A percentile compares a stretch with the other conserved stretches of the same genome.
Conservation (phyloP, 2,797 vertebrate genomes). For the Cercopithecus neglectus region DNA sequence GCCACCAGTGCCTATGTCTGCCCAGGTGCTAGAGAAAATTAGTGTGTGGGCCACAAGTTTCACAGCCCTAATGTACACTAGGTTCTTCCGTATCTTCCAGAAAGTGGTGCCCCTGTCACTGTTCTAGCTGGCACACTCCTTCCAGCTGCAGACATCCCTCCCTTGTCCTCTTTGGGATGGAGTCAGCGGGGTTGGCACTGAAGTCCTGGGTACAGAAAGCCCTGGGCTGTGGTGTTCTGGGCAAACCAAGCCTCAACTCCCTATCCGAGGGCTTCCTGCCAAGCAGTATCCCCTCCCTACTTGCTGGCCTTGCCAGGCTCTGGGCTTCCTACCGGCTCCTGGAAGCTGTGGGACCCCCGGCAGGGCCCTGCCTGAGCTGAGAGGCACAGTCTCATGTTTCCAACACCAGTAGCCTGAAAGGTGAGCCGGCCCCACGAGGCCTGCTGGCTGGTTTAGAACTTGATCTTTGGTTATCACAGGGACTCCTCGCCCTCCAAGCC, state of each 20-base stretch:
- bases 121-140: neutral
- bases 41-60: neutral
- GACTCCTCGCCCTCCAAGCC: neutral
- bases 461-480: constrained; percentile 53
- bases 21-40: neutral
- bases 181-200: neutral
- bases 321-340: neutral
- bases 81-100: neutral
- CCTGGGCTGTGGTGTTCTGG: fast-evolving
- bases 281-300: neutral
- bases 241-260: neutral
- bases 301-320: neutral
- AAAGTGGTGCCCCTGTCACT: neutral
- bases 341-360: neutral
- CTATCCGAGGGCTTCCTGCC: neutral
- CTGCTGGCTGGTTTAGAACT: constrained; percentile 35
- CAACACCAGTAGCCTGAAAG: constrained; percentile 50
- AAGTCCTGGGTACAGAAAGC: too few species aligned
- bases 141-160: neutral
- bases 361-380: neutral
- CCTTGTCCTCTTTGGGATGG: neutral
- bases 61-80: fast-evolving
- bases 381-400: constrained; percentile 40
- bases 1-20: neutral
- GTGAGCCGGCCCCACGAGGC: neutral